Percentiles rank a stretch among this genome's conserved stretches.
phyloP scores from a whole-genome alignment of 2,113 vertebrate genomes.

The Amphilophus citrinellus region DNA sequence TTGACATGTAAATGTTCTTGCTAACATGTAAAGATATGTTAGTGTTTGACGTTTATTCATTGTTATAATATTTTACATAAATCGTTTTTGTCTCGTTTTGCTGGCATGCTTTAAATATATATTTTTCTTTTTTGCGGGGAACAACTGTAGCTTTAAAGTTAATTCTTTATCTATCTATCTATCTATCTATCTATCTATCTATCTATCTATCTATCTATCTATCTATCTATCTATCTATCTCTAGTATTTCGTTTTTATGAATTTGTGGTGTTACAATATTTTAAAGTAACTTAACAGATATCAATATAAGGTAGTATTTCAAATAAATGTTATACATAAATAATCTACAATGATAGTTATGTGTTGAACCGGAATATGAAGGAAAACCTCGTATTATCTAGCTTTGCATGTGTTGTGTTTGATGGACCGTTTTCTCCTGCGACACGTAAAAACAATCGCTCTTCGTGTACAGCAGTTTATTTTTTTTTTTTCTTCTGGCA shows the following conservation, averaged over 20 bases:
- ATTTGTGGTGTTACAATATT: not conserved
- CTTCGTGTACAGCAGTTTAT: fast-evolving
- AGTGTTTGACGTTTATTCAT: not conserved
- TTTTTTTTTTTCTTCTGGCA: too few relatives aligned
- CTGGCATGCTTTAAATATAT: too few relatives aligned
- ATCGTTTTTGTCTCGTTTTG: not conserved
- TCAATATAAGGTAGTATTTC: too few relatives aligned
- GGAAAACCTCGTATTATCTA: not conserved
- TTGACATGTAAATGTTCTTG: not conserved
- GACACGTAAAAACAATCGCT: fast-evolving
- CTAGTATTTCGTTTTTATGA: not conserved
- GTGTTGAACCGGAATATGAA: not conserved
- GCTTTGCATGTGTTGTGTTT: not conserved
- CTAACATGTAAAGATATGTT: not conserved
- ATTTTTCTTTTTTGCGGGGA: too few relatives aligned
- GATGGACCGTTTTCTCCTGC: not conserved
- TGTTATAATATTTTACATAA: not conserved
- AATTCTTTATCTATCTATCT: too few relatives aligned
- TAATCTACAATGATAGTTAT: fast-evolving
- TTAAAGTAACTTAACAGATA: fast-evolving
- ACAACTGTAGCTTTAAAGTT: too few relatives aligned
- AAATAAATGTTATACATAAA: not conserved
- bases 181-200: not conserved
- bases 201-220: not conserved
- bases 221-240: not conserved